Base-by-base conservation (phyloP, 2,888 invertebrate genomes). In the Adineta ricciae region DNA sequence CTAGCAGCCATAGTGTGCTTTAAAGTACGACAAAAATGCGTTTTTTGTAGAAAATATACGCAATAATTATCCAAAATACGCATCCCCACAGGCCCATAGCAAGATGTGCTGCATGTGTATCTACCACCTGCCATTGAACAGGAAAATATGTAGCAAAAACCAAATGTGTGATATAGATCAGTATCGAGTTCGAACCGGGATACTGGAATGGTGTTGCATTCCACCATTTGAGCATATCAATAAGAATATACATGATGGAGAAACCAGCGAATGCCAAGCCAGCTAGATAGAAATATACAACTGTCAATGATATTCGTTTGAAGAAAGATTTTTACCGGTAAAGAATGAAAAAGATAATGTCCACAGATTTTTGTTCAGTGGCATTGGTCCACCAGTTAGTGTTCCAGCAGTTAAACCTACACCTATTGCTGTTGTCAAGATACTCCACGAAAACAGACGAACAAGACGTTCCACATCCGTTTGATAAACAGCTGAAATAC, bases 291-390 rank as follows among this genome's bases (percentile, higher is more conserved):
- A 27, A 56, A 56, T 27, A 56, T n/a, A n/a, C n/a, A n/a, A n/a
- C n/a, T n/a, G n/a, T n/a, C n/a, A n/a, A n/a, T n/a, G n/a, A n/a
- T n/a, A n/a, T n/a, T n/a, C n/a, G n/a, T n/a, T n/a, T n/a, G n/a
- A n/a, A n/a, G n/a, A n/a, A n/a, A n/a, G n/a, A n/a, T n/a, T 92
- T 0, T 93, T 93, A 9, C 94, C 93, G 3, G 96, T 95, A 2
- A 94, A 93, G 73, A 95, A 91, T 0, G 96, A 95, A 91, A 94
- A 97, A 11, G 85, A 73, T 52, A 87, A 89, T 89, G 90, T 95
- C 97, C 97, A 97, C 24, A 97, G 91, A 90, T 95, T 95, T 92
- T 97, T 97, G 89, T 96, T 97, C 72, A 97, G 92, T 0, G 97
- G 97, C 88, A 97, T 93, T 84, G 93, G 91, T 9, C 95, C 95